phyloP scores from a whole-genome alignment of 2,797 vertebrate species.

The Paratrypauchen microcephalus region DNA sequence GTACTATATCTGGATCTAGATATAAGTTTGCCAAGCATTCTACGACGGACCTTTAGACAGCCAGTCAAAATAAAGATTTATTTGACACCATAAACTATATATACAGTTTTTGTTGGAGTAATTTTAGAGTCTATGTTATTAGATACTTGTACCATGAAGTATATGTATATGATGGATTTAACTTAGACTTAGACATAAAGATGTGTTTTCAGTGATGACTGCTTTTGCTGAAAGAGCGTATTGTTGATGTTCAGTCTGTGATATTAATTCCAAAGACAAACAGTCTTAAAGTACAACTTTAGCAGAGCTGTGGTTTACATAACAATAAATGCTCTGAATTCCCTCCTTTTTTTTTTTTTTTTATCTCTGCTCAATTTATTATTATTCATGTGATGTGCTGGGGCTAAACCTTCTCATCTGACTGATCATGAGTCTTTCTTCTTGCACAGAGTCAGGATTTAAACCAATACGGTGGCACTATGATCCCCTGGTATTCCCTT shows the following conservation, averaged over 20 bases:
- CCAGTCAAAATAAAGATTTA: too few relatives aligned
- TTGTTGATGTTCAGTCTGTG: constrained; percentile 63
- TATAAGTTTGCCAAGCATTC: too few relatives aligned
- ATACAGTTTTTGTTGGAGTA: too few relatives aligned
- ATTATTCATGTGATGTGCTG: constrained; percentile 77
- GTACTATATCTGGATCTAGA: too few relatives aligned
- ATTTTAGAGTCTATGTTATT: too few relatives aligned
- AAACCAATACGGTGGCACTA: constrained; percentile 75
- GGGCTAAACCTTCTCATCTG: constrained; percentile 70
- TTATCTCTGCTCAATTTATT: constrained; percentile 71
- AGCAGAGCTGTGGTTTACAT: constrained; percentile 67
- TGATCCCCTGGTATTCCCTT: constrained; percentile 62
- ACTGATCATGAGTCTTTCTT: constrained; percentile 65
- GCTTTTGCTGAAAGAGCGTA: constrained; percentile 32
- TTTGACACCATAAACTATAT: too few relatives aligned
- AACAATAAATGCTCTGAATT: constrained; percentile 67
- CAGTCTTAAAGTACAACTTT: constrained; percentile 53
- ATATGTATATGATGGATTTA: neutral
- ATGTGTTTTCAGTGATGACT: constrained; percentile 32
- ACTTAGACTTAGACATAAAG: too few relatives aligned
- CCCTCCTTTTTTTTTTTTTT: constrained; percentile 28
- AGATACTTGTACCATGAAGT: neutral
- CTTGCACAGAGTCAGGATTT: constrained; percentile 73
- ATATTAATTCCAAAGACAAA: constrained; percentile 71
- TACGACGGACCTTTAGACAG: too few relatives aligned